Percentiles rank a stretch among this genome's conserved stretches.
These are phyloP conservation scores for Larimichthys polyactis DNA, from an alignment of 2,113 vertebrate species.

Conservation along the genomic window DNA sequence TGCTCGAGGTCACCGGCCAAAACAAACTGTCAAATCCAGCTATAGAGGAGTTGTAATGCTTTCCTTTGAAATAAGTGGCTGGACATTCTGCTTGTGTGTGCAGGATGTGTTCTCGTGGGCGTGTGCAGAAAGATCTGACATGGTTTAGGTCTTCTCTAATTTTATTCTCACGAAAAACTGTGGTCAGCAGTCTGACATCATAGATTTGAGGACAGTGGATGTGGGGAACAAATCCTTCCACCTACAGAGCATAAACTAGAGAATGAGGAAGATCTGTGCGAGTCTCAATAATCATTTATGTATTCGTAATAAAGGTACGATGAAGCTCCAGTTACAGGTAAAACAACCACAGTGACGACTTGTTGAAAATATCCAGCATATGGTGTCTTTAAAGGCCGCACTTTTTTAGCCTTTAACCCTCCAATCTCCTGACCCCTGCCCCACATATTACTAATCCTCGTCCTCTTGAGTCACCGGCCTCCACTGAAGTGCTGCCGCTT, in stretches of 20 bases:
- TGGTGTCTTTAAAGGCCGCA: conserved; percentile 19
- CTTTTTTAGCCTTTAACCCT: conserved; percentile 13
- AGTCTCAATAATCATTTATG: background rate
- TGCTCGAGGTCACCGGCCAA: background rate
- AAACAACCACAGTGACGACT: background rate
- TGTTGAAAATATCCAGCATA: conserved; percentile 14
- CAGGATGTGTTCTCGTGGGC: background rate
- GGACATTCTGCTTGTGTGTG: no score
- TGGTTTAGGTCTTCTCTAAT: background rate
- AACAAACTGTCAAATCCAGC: background rate
- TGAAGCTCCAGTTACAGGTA: background rate
- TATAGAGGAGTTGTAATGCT: background rate
- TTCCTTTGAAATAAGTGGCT: no score
- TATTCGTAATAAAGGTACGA: background rate
- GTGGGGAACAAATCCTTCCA: conserved; percentile 1
- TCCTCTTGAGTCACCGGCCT: conserved; percentile 6
- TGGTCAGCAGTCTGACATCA: conserved; percentile 11
- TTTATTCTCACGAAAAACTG: background rate
- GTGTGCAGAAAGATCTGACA: background rate
- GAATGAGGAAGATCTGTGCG: background rate
- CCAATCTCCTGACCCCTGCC: conserved; percentile 48
- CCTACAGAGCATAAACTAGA: no score
- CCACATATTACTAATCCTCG: conserved; percentile 27
- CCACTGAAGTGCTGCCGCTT: background rate
- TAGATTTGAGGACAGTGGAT: conserved; percentile 4